A percentile compares a stretch with the other conserved stretches of the same genome.
phyloP scores from a whole-genome alignment of 2,113 vertebrate genomes.

The Poeciliopsis turrubarensis region DNA sequence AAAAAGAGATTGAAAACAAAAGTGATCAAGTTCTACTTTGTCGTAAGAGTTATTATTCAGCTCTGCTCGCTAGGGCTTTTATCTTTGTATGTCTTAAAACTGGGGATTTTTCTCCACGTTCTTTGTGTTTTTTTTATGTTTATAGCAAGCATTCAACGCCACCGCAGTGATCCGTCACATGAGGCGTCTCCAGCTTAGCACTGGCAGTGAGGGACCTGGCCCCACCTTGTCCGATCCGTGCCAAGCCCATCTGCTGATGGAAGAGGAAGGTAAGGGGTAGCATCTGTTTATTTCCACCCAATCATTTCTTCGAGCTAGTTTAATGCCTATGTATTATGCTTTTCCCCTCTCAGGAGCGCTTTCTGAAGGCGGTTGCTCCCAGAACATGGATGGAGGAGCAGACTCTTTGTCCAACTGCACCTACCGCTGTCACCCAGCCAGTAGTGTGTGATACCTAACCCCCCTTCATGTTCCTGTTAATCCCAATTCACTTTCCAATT shows the following conservation, averaged over 20 bases:
- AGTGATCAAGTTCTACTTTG: too few species aligned
- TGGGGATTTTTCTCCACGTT: neutral
- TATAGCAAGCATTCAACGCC: constrained; percentile 97
- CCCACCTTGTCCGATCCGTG: constrained; percentile 76
- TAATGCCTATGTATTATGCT: neutral
- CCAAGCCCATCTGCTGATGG: constrained; percentile 72
- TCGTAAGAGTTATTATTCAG: too few species aligned
- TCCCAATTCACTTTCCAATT: constrained; percentile 72
- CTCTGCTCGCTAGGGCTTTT: too few species aligned
- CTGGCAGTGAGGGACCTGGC: constrained; percentile 86
- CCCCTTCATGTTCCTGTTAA: constrained; percentile 58
- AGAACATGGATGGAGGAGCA: constrained; percentile 55
- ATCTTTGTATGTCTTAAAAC: too few species aligned
- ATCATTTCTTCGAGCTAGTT: neutral
- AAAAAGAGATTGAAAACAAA: too few species aligned
- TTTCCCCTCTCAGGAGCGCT: constrained; percentile 60
- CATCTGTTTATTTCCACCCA: neutral
- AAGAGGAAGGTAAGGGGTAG: constrained; percentile 72
- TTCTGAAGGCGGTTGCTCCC: constrained; percentile 75
- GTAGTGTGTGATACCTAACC: constrained; percentile 76
- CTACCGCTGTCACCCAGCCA: constrained; percentile 78
- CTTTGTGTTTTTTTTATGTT: constrained; percentile 2
- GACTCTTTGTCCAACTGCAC: constrained; percentile 74
- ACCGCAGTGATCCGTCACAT: constrained; percentile 96
- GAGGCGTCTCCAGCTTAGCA: constrained; percentile 92